Base-by-base conservation (phyloP, 2,113 vertebrate species). In the Ptilonorhynchus violaceus region DNA sequence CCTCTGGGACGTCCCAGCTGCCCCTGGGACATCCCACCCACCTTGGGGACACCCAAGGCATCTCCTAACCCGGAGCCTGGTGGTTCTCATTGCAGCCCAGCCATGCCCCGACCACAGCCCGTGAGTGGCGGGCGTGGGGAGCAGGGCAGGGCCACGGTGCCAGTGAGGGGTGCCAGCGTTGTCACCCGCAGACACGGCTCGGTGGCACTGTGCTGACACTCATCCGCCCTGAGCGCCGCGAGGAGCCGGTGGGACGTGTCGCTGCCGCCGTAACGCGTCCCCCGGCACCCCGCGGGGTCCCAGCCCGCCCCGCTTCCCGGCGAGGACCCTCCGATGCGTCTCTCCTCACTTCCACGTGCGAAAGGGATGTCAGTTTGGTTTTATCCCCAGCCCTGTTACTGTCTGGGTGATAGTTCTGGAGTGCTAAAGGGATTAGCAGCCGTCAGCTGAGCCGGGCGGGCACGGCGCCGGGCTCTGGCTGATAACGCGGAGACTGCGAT, bases 351-450 rank as follows among this genome's bases (percentile, higher is more conserved):
- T 11, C 73, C 77, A 50, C 2, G 47, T 59, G 92, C 0, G 11
- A 94, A 87, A 28, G 80, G 60, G 41, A 47, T 69, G 87, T 94
- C 94, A 69, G 9, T 1, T 62, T 12, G 62, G 63, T 37, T 91
- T 55, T 4, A 4, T 56, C 27, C 67, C 41, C 0, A 55, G 70
- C 60, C 56, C 64, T 0, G 12, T 11, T n/a, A 8, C 80, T 62
- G 87, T 92, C 89, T 94, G 2, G 5, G 85, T 60, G 94, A 93
- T 86, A 4, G 70, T 44, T 91, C 13, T 46, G 94, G 87, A 15
- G 75, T 49, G 89, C 85, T 93, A 93, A 97, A 89, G 78, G 90
- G 87, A 97, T 95, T 94, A 96, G 64, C 93, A 49, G 75, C 50
- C 3, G 15, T 9, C 67, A 53, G 74, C 93, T 18, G 11, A 18